Percentiles rank a stretch among this genome's conserved stretches.
These are phyloP conservation scores for Drosophila yooni DNA, from an alignment of 2,888 invertebrate genomes.

Conservation along the genomic window DNA sequence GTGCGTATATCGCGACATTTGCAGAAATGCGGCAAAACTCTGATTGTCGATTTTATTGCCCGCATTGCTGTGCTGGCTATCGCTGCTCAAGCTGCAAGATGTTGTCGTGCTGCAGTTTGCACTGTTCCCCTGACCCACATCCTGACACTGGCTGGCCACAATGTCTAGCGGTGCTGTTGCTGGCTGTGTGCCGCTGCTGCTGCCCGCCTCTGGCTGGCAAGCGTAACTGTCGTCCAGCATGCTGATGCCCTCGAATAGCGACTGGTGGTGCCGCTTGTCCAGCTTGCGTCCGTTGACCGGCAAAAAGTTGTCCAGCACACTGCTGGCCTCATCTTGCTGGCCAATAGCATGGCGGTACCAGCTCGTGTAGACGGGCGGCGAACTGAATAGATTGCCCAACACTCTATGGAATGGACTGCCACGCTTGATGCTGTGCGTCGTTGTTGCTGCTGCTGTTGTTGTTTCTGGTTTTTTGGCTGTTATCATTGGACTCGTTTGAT, in stretches of 20 bases:
- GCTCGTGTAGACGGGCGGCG: conserved; percentile 76
- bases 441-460: not conserved
- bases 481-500: conserved; percentile 55
- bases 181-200: not conserved
- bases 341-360: conserved; percentile 67
- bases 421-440: conserved; percentile 43
- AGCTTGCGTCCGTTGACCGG: conserved; percentile 83
- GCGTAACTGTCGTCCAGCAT: conserved; percentile 62
- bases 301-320: conserved; percentile 80
- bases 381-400: conserved; percentile 77
- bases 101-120: conserved; percentile 33
- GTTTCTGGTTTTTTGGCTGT: conserved; percentile 7
- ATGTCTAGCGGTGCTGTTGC: conserved; percentile 56
- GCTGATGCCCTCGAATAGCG: conserved; percentile 80
- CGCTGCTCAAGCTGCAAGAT: conserved; percentile 55
- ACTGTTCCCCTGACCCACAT: conserved; percentile 6
- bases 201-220: conserved; percentile 26
- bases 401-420: conserved; percentile 76
- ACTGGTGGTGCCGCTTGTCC: conserved; percentile 71
- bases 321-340: conserved; percentile 27
- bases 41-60: conserved; percentile 85
- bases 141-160: conserved; percentile 5
- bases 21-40: conserved; percentile 90
- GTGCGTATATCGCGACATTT: conserved; percentile 89
- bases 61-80: conserved; percentile 35